Conservation (phyloP, 1,140 invertebrate species). For the Bilobella aurantiaca region DNA sequence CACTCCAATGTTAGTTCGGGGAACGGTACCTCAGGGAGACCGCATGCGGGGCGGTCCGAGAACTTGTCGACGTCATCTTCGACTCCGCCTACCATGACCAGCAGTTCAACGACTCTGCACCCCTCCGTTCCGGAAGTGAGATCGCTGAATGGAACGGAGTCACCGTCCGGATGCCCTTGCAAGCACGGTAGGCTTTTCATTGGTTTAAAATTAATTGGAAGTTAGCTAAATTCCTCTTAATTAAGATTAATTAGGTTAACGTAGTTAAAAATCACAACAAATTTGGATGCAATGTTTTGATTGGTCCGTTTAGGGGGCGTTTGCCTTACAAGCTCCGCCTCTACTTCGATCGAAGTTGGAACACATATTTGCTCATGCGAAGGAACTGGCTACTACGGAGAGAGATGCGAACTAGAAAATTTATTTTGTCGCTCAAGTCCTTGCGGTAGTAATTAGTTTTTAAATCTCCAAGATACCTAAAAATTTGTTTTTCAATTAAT, state of each 20-base stretch:
- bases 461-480: neutral
- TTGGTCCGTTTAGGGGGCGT: neutral
- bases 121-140: neutral
- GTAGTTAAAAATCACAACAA: too few species aligned
- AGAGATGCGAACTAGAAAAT: slow-evolving; percentile 9
- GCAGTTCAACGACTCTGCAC: neutral
- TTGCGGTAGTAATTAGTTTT: neutral
- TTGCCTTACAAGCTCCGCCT: neutral
- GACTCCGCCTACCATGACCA: neutral
- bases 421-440: slow-evolving; percentile 4
- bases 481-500: neutral
- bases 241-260: too few species aligned
- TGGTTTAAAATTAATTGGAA: too few species aligned
- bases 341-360: neutral
- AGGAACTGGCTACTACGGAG: slow-evolving; percentile 2
- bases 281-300: neutral
- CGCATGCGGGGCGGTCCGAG: neutral
- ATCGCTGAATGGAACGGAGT: neutral
- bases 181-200: slow-evolving; percentile 43
- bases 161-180: slow-evolving; percentile 36
- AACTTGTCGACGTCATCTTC: neutral
- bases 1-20: neutral
- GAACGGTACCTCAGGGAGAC: neutral
- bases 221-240: too few species aligned
- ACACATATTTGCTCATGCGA: neutral